Evolutionary conservation across 2,113 vertebrate genomes (phyloP), one percentile per base, ranked within the genome.

Genomic region (Callionymus lyra): DNA sequence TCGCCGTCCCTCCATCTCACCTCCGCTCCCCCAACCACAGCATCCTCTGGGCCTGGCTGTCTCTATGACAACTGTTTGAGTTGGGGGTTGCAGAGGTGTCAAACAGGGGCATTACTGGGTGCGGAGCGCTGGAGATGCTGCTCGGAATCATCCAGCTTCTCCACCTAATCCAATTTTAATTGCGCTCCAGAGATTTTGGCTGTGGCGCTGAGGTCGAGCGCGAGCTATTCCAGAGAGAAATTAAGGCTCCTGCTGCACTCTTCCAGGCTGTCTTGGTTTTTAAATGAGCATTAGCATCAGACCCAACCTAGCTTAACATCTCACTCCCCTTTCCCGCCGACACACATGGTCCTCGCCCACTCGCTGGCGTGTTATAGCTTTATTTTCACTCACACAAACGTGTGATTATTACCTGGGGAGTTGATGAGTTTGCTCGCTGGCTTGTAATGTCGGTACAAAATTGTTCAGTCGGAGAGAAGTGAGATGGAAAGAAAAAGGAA

Each of bases 161-260:
- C 87, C 87, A 86, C 90, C 88, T 98, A 97, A 96, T 97, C 91
- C 95, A 91, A 87, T 95, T 97, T 94, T 98, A 98, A 98, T 98
- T 98, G 92, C 94, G 90, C 94, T 96, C 94, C 85, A 89, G 94
- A 97, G 94, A 94, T 90, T 92, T 88, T 86, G 88, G 70, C 87
- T 88, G 89, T 89, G 88, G 85, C 86, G 85, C 87, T 53, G 85
- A 89, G 91, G 91, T 92, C 86, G 89, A 87, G 86, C 70, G 68
- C 39, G 84, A 84, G 85, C 86, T 92, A 92, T 97, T 94, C 94
- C 92, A 85, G 86, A 77, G 93, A 97, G 94, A 98, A 96, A 97
- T 95, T 90, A 90, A 91, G 81, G 85, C 80, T 70, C 37, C n/a
- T 79, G 80, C 82, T 87, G 85, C 86, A 72, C 85, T 84, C 70